A percentile compares a stretch with the other conserved stretches of the same genome.
Conservation (phyloP, 2,113 vertebrate species). For the Leptosomus discolor region DNA sequence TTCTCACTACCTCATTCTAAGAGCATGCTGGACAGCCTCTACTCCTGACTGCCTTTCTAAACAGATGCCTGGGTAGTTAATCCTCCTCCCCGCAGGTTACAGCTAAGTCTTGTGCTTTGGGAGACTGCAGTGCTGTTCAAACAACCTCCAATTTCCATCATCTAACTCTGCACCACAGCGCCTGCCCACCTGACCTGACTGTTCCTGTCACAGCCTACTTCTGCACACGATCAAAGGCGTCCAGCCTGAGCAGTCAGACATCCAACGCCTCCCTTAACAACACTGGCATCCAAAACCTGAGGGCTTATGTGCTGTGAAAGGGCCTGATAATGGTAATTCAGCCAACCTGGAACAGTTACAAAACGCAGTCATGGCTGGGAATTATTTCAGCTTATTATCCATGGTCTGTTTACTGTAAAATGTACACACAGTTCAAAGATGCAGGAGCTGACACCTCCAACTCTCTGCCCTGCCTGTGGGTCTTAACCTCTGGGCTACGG, state of each 20-base stretch:
- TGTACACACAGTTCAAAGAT: not conserved
- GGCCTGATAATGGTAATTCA: not conserved
- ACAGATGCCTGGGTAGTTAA: not conserved
- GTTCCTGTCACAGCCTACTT: not conserved
- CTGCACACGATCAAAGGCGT: not conserved
- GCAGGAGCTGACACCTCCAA: not conserved
- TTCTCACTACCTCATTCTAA: not conserved
- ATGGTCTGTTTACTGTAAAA: not conserved
- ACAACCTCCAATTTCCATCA: not conserved
- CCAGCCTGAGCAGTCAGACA: not conserved
- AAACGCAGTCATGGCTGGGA: not conserved
- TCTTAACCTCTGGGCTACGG: not conserved
- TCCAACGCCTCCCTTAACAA: not conserved
- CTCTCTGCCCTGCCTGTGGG: not conserved
- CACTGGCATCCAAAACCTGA: not conserved
- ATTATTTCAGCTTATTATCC: not conserved
- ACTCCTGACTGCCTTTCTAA: not conserved
- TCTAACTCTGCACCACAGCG: not conserved
- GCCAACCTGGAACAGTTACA: not conserved
- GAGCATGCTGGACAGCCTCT: not conserved
- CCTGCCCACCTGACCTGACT: not conserved
- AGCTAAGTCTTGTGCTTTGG: not conserved
- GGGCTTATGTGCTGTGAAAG: not conserved
- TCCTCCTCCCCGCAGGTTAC: not conserved
- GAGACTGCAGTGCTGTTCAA: not conserved